phyloP scores from a whole-genome alignment of 2,888 invertebrate species.

The Trichacis sp. region DNA sequence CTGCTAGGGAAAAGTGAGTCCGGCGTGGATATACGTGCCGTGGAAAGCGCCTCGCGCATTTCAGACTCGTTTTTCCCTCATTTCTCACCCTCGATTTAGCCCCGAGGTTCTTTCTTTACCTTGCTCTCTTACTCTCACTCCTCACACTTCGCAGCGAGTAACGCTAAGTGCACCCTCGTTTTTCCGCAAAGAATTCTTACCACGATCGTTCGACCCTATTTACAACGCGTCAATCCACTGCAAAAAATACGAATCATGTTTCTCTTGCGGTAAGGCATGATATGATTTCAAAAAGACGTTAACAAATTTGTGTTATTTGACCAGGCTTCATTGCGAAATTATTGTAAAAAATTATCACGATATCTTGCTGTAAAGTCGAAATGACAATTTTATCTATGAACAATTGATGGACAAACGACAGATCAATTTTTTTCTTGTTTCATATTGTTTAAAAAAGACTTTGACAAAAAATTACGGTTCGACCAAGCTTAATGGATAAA shows the following conservation, averaged over 20 bases:
- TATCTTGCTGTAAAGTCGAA: too few relatives aligned
- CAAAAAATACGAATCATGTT: slow-evolving; percentile 40
- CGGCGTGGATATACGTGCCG: slow-evolving; percentile 46
- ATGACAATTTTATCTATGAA: too few relatives aligned
- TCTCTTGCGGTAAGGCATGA: slow-evolving; percentile 25
- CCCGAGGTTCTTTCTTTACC: slow-evolving; percentile 40
- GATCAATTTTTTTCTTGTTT: too few relatives aligned
- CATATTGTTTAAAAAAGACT: too few relatives aligned
- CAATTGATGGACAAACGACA: too few relatives aligned
- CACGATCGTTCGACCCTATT: slow-evolving; percentile 46
- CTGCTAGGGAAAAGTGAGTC: slow-evolving; percentile 13
- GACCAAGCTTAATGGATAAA: too few relatives aligned
- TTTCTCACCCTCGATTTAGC: slow-evolving; percentile 44
- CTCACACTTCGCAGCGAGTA: slow-evolving; percentile 24
- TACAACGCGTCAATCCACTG: slow-evolving; percentile 41
- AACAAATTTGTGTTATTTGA: slow-evolving; percentile 5
- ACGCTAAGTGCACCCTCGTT: slow-evolving; percentile 41
- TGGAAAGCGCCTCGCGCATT: slow-evolving; percentile 52
- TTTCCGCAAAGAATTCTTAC: slow-evolving; percentile 33
- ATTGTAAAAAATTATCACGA: too few relatives aligned
- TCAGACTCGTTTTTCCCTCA: slow-evolving; percentile 46
- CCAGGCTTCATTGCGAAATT: too few relatives aligned
- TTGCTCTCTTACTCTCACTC: slow-evolving; percentile 29
- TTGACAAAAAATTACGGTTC: too few relatives aligned
- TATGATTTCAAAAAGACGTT: neutral